Evolutionary conservation across 2,797 vertebrate genomes (phyloP), one percentile per base, ranked within the genome.

Genomic region (Sebastes matsubarae): DNA sequence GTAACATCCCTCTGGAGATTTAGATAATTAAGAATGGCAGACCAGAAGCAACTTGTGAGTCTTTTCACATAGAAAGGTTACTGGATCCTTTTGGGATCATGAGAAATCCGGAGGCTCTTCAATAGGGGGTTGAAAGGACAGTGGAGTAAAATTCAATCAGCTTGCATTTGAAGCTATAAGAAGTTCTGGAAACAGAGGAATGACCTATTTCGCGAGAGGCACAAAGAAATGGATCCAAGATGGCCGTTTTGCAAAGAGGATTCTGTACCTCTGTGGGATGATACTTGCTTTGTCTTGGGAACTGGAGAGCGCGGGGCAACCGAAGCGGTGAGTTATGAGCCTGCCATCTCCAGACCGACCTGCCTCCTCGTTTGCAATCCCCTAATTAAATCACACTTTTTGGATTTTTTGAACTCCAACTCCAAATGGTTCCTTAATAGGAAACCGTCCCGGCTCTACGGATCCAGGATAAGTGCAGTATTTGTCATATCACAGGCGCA

Each of bases 321-420:
- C 20, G 55, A 20, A 78, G 69, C 5, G 20, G 60, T 89, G 87
- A 92, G 78, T 91, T 88, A 93, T 90, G 77, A 86, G 75, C 77
- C 87, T 91, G 89, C 72, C 88, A 92, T 76, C 74, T 75, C 54
- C 25, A 52, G 60, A 72, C 71, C 52, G 24, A 70, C 81, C 80
- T 68, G 71, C 68, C 75, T 86, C 72, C 71, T 85, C 60, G 8
- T 88, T 82, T 81, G 80, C 75, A 81, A 66, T 64, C 65, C 70
- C 55, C 38, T 87, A 88, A 92, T 92, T 88, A 77, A 90, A 89
- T 87, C 80, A 90, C 80, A 67, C 68, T 81, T 81, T 81, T 81
- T 42, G 76, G 72, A 80, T 77, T 84, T 83, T 83, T 63, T 42
- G 30, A 78, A 65, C 64, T 68, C 52, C 68, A 76, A 77, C 64